Conservation (phyloP, 2,888 invertebrate genomes). For the Neelides folsomi region DNA sequence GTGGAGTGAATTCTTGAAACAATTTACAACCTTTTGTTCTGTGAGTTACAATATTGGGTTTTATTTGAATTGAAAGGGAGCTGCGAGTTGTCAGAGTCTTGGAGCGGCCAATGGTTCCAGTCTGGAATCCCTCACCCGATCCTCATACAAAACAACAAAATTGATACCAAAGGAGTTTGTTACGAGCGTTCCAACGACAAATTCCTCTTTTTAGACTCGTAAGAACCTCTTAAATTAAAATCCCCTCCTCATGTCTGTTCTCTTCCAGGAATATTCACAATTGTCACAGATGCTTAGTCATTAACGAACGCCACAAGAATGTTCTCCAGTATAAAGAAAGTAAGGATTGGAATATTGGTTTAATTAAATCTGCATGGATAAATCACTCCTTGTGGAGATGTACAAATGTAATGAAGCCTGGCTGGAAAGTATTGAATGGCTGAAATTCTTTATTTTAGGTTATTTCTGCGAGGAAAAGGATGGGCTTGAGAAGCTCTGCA, state of each 20-base stretch:
- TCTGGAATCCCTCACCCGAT: slow-evolving; percentile 19
- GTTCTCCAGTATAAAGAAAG: slow-evolving; percentile 95
- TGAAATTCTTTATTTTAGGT: slow-evolving; percentile 10
- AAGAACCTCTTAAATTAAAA: slow-evolving; percentile 5
- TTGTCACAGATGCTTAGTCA: slow-evolving; percentile 87
- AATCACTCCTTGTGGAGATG: no score
- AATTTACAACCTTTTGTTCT: no score
- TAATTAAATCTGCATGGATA: no score
- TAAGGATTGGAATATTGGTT: slow-evolving; percentile 44
- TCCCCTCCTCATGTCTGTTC: slow-evolving; percentile 16
- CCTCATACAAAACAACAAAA: slow-evolving; percentile 19
- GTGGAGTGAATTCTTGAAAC: no score
- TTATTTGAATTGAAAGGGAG: slow-evolving; percentile 14
- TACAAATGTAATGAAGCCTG: no score
- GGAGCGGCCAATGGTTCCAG: slow-evolving; percentile 29
- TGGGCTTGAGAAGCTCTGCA: slow-evolving; percentile 51
- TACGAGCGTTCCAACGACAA: slow-evolving; percentile 27
- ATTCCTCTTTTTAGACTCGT: slow-evolving; percentile 24
- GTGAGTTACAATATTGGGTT: no score
- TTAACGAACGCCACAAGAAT: slow-evolving; percentile 87
- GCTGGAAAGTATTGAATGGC: no score
- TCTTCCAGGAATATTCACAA: slow-evolving; percentile 53
- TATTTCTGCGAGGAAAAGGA: slow-evolving; percentile 46
- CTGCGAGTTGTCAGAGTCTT: slow-evolving; percentile 21
- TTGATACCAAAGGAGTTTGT: slow-evolving; percentile 24